Evolutionary conservation across 2,888 invertebrate species (phyloP), one percentile per base, ranked within the genome.

Genomic region (Cerastis leucographa): DNA sequence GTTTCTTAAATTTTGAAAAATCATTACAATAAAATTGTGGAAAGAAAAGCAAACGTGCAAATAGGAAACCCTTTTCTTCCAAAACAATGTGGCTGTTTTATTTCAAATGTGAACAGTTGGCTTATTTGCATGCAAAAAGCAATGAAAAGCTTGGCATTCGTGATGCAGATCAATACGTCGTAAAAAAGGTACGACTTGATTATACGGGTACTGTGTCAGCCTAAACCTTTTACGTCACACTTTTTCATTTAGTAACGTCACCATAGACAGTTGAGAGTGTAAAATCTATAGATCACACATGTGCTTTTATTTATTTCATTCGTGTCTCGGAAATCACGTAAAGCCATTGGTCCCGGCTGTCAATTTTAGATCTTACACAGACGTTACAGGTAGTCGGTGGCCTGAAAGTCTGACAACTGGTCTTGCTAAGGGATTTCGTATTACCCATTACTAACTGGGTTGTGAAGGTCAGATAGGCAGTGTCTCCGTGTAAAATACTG

Each of bases 51-150:
- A 2, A 44, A 12, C 22, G 12, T 29, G 7, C 7, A 56, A 66
- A 68, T 68, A 67, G 64, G 2, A 64, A 71, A 71, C 35, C 2
- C n/a, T 40, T 40, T 67, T 64, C n/a, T 49, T 64, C 9, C 4
- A 25, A 66, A 49, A 54, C 62, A 77, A 77, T 49, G 19, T 22
- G 8, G 22, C 29, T 4, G 25, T 22, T 2, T 69, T 85, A 62
- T 74, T 59, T 66, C 81, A 88, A 89, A 86, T 85, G 85, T 80
- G 81, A 42, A 85, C 81, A 83, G 85, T 88, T 83, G 82, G 76
- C 86, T 89, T 90, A 94, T 94, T 94, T 94, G 92, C 94, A 94
- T 94, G 89, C 90, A 90, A 92, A 93, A 92, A 91, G 84, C 90
- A 85, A 88, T 92, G 88, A 90, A 92, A 91, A 88, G 86, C 87